Percentiles rank a stretch among this genome's conserved stretches.
Conservation (phyloP, 2,113 vertebrate genomes). For the Galemys pyrenaicus region DNA sequence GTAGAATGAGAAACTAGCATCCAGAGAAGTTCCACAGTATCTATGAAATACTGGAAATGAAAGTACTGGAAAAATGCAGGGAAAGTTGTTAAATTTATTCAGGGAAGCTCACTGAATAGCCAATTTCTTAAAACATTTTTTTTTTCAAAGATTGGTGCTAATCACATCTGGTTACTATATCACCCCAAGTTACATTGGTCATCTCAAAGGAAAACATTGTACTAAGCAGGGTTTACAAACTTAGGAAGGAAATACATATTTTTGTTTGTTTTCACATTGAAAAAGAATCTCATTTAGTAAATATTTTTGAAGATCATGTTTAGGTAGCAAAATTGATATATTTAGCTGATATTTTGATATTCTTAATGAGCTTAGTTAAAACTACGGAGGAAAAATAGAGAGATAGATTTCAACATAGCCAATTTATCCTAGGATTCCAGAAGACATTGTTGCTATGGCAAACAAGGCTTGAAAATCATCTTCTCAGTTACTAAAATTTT, state of each 20-base stretch:
- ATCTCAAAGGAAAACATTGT: not conserved
- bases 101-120: constrained; percentile 30
- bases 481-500: constrained; percentile 3
- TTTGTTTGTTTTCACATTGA: constrained; percentile 31
- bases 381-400: not conserved
- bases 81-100: constrained; percentile 53
- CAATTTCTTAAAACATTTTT: not conserved
- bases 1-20: constrained; percentile 38
- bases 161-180: constrained; percentile 21
- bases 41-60: too few relatives aligned
- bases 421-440: constrained; percentile 15
- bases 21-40: not conserved
- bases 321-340: constrained; percentile 51
- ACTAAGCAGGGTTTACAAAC: not conserved
- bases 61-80: constrained; percentile 37
- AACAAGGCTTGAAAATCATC: not conserved
- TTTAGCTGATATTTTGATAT: constrained; percentile 49
- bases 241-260: constrained; percentile 46
- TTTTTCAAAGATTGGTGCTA: constrained; percentile 36
- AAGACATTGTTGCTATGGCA: constrained; percentile 29
- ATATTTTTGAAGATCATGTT: constrained; percentile 30
- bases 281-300: constrained; percentile 47
- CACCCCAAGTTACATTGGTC: constrained; percentile 1
- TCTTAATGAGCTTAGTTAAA: constrained; percentile 43
- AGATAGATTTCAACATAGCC: constrained; percentile 21